phyloP scores from a whole-genome alignment of 2,797 vertebrate species.

The Diplodus puntazzo region DNA sequence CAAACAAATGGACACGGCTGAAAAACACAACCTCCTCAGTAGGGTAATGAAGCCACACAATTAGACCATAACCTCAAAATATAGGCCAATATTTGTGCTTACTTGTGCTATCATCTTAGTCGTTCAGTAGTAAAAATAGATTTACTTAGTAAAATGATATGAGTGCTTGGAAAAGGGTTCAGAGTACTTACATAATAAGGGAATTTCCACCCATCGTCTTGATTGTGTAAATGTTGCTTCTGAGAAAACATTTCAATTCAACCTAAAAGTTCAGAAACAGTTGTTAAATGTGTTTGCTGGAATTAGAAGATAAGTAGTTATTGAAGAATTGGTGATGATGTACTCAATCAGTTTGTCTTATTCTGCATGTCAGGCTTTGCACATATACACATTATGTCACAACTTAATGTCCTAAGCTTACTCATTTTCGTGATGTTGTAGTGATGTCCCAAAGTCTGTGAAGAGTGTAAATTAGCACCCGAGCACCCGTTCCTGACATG shows the following conservation, averaged over 20 bases:
- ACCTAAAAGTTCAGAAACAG: background rate
- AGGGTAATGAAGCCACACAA: background rate
- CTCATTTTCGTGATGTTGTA: background rate
- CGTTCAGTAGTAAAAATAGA: background rate
- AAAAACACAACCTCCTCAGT: background rate
- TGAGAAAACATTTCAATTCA: background rate
- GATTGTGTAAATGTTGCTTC: background rate
- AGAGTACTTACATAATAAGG: background rate
- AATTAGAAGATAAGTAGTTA: background rate
- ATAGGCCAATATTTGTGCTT: background rate
- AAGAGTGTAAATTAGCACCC: slow-evolving; percentile 46
- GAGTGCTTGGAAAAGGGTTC: background rate
- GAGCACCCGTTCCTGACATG: slow-evolving; percentile 24
- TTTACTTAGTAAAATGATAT: background rate
- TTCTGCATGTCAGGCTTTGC: too few species aligned
- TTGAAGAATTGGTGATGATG: background rate
- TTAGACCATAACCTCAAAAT: background rate
- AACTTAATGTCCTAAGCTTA: too few species aligned
- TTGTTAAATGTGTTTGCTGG: background rate
- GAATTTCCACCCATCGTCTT: background rate
- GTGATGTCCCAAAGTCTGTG: slow-evolving; percentile 14
- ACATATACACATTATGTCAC: too few species aligned
- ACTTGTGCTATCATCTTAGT: background rate
- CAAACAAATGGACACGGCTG: too few species aligned
- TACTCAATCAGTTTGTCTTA: background rate